Percentiles rank a stretch among this genome's conserved stretches.
phyloP scores from a whole-genome alignment of 64 coral and sea anemone genomes.

The Pocillopora damicornis region DNA sequence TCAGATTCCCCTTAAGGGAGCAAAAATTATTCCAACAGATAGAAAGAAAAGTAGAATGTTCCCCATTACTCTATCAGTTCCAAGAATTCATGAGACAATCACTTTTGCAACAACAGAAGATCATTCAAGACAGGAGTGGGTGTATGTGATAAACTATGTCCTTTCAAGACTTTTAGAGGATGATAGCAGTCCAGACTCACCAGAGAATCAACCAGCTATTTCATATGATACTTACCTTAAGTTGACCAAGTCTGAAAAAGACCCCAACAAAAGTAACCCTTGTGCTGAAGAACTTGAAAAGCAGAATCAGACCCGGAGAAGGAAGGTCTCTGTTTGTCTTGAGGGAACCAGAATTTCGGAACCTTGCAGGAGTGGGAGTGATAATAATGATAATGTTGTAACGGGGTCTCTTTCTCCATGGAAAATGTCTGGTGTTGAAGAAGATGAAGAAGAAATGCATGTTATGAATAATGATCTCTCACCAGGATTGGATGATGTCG shows the following conservation, averaged over 20 bases:
- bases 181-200: conserved; percentile 26
- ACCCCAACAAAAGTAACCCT: background rate
- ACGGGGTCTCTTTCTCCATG: conserved; percentile 32
- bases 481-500: conserved; percentile 55
- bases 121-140: conserved; percentile 63
- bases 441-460: conserved; percentile 63
- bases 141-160: conserved; percentile 70
- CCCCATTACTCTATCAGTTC: conserved; percentile 75
- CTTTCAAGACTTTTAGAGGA: conserved; percentile 58
- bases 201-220: conserved; percentile 26
- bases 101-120: conserved; percentile 86
- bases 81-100: conserved; percentile 71
- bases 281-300: background rate
- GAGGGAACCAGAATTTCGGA: conserved; percentile 4
- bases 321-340: conserved; percentile 7
- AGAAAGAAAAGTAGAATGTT: conserved; percentile 78
- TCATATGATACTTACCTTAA: conserved; percentile 40
- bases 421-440: conserved; percentile 32
- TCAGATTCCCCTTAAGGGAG: conserved; percentile 77
- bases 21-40: conserved; percentile 67
- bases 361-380: conserved; percentile 18
- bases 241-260: background rate
- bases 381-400: background rate
- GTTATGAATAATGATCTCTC: conserved; percentile 54
- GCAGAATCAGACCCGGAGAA: conserved; percentile 1